Conservation (phyloP, 2,797 vertebrate species). For the Australoheros facetus region DNA sequence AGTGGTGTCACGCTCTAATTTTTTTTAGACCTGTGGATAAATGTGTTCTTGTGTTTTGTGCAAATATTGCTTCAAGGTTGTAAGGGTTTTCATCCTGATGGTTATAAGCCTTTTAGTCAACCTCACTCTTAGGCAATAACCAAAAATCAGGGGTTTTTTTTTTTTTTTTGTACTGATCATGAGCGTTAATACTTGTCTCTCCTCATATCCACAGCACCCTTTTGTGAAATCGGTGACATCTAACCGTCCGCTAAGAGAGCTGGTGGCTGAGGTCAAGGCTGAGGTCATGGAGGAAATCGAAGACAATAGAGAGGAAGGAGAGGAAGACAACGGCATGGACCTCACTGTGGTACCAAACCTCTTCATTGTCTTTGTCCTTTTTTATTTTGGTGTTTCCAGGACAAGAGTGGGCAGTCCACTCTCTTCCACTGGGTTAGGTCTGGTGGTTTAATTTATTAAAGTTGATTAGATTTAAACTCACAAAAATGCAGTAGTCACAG, state of each 20-base stretch:
- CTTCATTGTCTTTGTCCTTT: background rate
- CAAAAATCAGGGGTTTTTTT: background rate
- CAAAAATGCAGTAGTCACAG: no score
- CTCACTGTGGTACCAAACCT: slow-evolving; percentile 75
- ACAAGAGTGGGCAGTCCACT: background rate
- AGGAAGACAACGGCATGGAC: slow-evolving; percentile 86
- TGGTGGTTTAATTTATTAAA: background rate
- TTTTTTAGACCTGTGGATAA: background rate
- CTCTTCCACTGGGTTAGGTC: background rate
- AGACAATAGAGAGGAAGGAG: slow-evolving; percentile 90
- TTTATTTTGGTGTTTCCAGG: background rate
- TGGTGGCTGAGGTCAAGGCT: slow-evolving; percentile 97
- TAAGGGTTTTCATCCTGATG: background rate
- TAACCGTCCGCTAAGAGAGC: slow-evolving; percentile 89
- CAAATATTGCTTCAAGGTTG: background rate
- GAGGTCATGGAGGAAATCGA: slow-evolving; percentile 99
- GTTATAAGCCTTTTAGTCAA: background rate
- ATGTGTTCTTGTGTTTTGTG: background rate
- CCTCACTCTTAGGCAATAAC: background rate
- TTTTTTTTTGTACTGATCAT: background rate
- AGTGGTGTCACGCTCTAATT: no score
- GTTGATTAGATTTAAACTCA: background rate
- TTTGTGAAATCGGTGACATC: slow-evolving; percentile 76
- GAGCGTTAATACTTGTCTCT: background rate
- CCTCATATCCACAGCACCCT: slow-evolving; percentile 38